Base-by-base conservation (phyloP, 2,113 vertebrate species). In the Lathamus discolor region DNA sequence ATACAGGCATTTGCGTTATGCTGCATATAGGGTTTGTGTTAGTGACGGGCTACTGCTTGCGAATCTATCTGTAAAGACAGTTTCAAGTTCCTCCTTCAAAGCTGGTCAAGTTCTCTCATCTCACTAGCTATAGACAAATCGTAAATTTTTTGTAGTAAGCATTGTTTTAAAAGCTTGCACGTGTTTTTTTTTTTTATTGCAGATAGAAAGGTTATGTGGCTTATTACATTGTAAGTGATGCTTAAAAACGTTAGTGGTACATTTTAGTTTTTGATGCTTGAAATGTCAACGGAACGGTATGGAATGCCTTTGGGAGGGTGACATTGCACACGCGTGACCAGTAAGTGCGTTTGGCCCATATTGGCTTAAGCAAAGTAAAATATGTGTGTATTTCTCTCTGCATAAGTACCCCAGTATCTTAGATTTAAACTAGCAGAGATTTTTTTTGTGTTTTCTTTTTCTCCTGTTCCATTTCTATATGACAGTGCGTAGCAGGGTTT, bases 101-200 rank as follows among this genome's bases (percentile, higher is more conserved):
- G 16, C 23, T 88, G 57, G 8, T 22, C 3, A 10, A 54, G 37
- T 48, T 88, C 10, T 35, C 41, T 66, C 37, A 3, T 35, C 41
- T 66, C 37, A 3, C 0, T 3, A 27, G 5, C 37, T 25, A 0
- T 10, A 52, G 11, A 20, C 18, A 23, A 46, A 31, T 4, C 6
- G 1, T 3, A 17, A 15, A 15, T 0, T 25, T 68, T 57, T 66
- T 37, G 1, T 12, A 19, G 35, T 37, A n/a, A 20, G 4, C 2
- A 1, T 24, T 39, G 23, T 10, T 76, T 80, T 43, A n/a, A 4
- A 72, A 86, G 55, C 59, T 70, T 51, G 9, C 51, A 52, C 51
- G 51, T 52, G 51, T 8, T 52, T 27, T 51, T 27, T 49, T 49
- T 24, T 49, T 51, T 51, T 17, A 52, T 52, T 52, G 27, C 6